A percentile compares a stretch with the other conserved stretches of the same genome.
Evolutionary conservation across 2,888 invertebrate species (phyloP).

Genomic region (Fragum fragum): DNA sequence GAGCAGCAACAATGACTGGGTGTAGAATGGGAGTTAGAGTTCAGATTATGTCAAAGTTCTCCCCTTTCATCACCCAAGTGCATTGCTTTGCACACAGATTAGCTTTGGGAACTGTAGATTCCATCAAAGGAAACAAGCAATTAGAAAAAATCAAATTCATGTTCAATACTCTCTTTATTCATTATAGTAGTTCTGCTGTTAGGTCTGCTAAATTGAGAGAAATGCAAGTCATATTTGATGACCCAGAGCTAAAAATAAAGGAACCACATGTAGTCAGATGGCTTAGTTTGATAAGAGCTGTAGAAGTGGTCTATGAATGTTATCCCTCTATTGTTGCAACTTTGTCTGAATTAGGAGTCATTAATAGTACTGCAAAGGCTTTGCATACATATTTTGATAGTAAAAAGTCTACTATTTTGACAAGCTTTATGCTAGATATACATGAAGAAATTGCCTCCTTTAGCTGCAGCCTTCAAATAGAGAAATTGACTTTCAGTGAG

Average conservation of each 20-base stretch:
- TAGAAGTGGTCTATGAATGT: slow-evolving; percentile 8
- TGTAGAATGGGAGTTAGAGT: too few species aligned
- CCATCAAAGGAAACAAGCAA: slow-evolving; percentile 4
- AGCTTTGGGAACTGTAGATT: slow-evolving; percentile 25
- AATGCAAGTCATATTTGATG: slow-evolving; percentile 26
- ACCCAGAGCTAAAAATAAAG: slow-evolving; percentile 12
- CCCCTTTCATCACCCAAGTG: too few species aligned
- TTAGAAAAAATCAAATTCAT: slow-evolving; percentile 23
- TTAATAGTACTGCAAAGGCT: slow-evolving; percentile 10
- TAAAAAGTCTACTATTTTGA: slow-evolving; percentile 18
- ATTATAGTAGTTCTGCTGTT: slow-evolving; percentile 18
- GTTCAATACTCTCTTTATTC: slow-evolving; percentile 32
- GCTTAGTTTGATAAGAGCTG: slow-evolving; percentile 26
- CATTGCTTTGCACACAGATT: slow-evolving; percentile 35
- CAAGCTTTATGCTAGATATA: slow-evolving; percentile 8
- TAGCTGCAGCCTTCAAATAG: slow-evolving; percentile 30
- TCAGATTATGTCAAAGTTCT: too few species aligned
- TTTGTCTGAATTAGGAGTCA: slow-evolving; percentile 12
- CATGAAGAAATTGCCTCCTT: neutral
- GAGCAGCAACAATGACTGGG: too few species aligned
- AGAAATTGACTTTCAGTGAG: slow-evolving; percentile 32
- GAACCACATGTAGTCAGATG: slow-evolving; percentile 32
- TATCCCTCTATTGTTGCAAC: slow-evolving; percentile 26
- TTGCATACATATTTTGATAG: slow-evolving; percentile 19
- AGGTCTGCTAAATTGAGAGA: slow-evolving; percentile 15